Evolutionary conservation across 1,140 invertebrate genomes (phyloP), one percentile per base, ranked within the genome.

Genomic region (Bactericera cockerelli): DNA sequence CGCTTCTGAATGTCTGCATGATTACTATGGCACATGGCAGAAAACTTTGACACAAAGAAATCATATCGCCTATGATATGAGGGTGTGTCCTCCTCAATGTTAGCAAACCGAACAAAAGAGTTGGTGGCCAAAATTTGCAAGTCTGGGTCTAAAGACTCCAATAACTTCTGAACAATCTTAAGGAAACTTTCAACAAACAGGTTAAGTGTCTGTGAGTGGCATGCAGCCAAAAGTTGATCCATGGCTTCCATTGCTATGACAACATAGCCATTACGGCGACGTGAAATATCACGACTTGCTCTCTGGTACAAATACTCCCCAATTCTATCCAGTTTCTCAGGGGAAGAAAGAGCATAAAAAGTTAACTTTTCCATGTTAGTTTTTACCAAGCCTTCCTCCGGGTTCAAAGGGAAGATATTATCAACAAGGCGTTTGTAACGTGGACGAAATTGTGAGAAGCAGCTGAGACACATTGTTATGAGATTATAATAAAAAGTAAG

Each of bases 11-110:
- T 70, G 66, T 87, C 81, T 61, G 77, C 73, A 66, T 85, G 74
- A 67, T 84, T 86, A 70, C 83, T 87, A 74, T 97, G 92, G 72
- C 93, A 96, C 87, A 98, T 93, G 13, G 93, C 86, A 54, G 93
- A 93, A 75, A 98, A 99, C 75, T 98, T 98, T 58, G 90, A 95
- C 63, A 99, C 93, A 76, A 99, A 98, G 77, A 98, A 99, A 72
- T 98, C 95, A 72, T 99, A 99, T 62, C 93, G 81, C 26, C 94
- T 81, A 74, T 98, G 95, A 78, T 99, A 99, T 8, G 93, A 97
- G 33, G 96, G 96, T 25, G 93, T 96, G 69, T 98, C 94, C 73
- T 99, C 96, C 75, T 98, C 93, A 65, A 98, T 98, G 71, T 97
- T 95, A 55, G 96, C 90, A 82, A 98, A 99, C 68, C 90, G 89